A percentile compares a stretch with the other conserved stretches of the same genome.
phyloP scores from a whole-genome alignment of 2,113 vertebrate genomes.

The Falco punctatus region DNA sequence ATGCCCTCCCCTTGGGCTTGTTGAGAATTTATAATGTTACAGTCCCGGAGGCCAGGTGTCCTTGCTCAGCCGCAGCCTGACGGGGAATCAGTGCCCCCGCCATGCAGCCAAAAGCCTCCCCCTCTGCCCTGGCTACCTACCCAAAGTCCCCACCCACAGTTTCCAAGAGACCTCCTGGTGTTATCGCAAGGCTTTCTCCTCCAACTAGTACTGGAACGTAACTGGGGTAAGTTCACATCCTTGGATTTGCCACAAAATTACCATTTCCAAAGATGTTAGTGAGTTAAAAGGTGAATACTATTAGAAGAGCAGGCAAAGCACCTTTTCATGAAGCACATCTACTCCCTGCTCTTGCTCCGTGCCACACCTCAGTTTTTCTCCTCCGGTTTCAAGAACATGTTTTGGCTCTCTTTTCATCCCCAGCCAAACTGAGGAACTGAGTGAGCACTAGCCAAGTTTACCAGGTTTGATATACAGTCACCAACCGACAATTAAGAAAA shows the following conservation, averaged over 20 bases:
- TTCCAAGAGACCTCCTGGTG: background rate
- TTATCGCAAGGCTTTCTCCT: background rate
- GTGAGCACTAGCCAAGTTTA: background rate
- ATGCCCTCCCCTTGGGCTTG: background rate
- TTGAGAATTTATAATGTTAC: background rate
- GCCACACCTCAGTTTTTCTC: background rate
- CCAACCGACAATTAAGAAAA: background rate
- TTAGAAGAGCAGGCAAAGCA: background rate
- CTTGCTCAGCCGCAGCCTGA: background rate
- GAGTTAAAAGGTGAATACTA: background rate
- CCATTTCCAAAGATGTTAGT: background rate
- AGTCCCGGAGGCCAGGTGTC: background rate
- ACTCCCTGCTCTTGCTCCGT: background rate
- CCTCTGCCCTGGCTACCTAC: background rate
- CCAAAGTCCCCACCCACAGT: background rate
- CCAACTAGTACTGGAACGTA: background rate
- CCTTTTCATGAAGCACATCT: background rate
- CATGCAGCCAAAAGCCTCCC: background rate
- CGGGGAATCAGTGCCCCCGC: background rate
- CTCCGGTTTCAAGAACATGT: background rate
- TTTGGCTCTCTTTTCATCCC: background rate
- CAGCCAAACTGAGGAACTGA: background rate
- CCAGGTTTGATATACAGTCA: background rate
- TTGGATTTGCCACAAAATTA: background rate
- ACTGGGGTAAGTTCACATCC: background rate